Evolutionary conservation across 2,888 invertebrate genomes (phyloP).

Genomic region (Ennomos fuscantarius): DNA sequence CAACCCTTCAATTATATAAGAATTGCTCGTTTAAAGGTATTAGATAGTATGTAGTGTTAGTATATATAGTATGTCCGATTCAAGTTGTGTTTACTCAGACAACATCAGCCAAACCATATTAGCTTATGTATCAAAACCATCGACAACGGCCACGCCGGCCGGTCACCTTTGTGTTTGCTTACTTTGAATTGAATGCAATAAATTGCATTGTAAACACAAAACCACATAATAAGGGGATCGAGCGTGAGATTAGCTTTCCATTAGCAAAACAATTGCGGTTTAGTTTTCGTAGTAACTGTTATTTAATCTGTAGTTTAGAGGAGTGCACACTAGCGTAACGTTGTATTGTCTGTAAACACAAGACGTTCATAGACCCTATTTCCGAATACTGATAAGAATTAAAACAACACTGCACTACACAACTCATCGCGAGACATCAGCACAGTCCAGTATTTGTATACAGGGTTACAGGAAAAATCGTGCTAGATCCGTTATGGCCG

Average conservation of each 20-base stretch:
- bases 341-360: too few relatives aligned
- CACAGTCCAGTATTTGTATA: too few relatives aligned
- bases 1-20: too few relatives aligned
- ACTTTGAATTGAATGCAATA: conserved; percentile 32
- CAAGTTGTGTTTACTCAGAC: conserved; percentile 1
- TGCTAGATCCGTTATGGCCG: too few relatives aligned
- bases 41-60: too few relatives aligned
- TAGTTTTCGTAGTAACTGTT: too few relatives aligned
- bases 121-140: conserved; percentile 6
- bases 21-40: too few relatives aligned
- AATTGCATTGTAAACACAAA: conserved; percentile 31
- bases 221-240: conserved; percentile 31
- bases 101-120: conserved; percentile 10
- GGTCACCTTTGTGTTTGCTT: conserved; percentile 21
- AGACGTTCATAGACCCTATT: too few relatives aligned
- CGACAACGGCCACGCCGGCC: conserved; percentile 10
- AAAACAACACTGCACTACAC: too few relatives aligned
- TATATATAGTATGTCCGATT: neutral
- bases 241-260: conserved; percentile 41
- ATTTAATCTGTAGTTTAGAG: neutral
- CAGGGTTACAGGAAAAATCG: too few relatives aligned
- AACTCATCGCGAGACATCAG: too few relatives aligned
- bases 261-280: conserved; percentile 40
- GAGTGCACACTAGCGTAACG: conserved; percentile 1
- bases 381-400: too few relatives aligned